phyloP scores from a whole-genome alignment of 1,140 invertebrate species.

The Drosophila trapezifrons region DNA sequence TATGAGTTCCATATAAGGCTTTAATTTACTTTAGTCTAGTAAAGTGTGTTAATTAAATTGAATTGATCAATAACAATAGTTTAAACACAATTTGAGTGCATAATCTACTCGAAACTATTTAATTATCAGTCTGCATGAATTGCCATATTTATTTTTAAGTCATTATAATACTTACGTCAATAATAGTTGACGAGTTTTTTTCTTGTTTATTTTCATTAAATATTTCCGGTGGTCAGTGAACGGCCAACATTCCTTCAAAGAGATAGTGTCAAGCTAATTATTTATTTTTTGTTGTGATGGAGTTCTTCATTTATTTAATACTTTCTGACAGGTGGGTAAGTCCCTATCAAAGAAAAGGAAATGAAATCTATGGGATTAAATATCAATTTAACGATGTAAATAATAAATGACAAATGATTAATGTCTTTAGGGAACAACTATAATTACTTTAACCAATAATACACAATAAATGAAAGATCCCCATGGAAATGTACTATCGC shows the following conservation, averaged over 20 bases:
- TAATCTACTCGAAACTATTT: neutral
- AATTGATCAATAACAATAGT: neutral
- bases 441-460: neutral
- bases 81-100: neutral
- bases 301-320: slow-evolving; percentile 1
- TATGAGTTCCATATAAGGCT: too few relatives aligned
- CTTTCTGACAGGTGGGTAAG: neutral
- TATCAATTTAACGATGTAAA: neutral
- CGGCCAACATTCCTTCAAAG: slow-evolving; percentile 10
- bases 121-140: neutral
- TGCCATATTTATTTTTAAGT: neutral
- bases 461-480: neutral
- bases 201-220: neutral
- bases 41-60: too few relatives aligned
- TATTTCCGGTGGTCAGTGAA: slow-evolving; percentile 11
- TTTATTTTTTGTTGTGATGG: neutral
- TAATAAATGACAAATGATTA: slow-evolving; percentile 1
- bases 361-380: neutral
- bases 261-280: slow-evolving; percentile 15
- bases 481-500: neutral
- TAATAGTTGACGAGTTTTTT: slow-evolving; percentile 9
- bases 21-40: too few relatives aligned
- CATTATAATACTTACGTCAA: neutral
- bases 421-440: neutral
- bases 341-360: neutral